These are phyloP conservation scores for Neolamprologus devosi DNA, from an alignment of 2,113 vertebrate species.

Conservation along the genomic window DNA sequence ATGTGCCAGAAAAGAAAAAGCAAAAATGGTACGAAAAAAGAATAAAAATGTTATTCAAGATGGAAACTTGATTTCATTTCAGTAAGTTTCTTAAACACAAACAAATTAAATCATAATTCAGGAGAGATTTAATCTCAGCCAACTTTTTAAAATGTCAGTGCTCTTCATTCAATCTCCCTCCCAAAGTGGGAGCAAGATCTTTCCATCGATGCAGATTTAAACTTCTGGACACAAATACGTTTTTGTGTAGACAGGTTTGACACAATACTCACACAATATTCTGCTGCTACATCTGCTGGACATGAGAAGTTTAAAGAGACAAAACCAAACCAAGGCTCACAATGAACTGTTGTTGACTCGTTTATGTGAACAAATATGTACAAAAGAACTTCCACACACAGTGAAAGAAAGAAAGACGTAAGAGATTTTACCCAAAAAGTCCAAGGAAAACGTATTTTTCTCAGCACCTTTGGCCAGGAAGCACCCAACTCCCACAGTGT, in stretches of 20 bases:
- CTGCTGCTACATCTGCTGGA: neutral
- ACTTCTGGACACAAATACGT: neutral
- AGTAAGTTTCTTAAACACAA: neutral
- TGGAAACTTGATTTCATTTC: neutral
- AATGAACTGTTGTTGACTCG: neutral
- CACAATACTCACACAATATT: neutral
- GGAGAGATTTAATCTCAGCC: neutral
- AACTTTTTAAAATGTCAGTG: neutral
- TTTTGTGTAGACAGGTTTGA: neutral
- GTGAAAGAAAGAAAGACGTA: neutral
- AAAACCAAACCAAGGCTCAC: neutral
- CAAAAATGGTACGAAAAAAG: accelerated
- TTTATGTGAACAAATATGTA: neutral
- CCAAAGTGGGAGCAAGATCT: neutral
- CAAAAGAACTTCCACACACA: neutral
- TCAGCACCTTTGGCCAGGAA: neutral
- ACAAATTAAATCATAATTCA: neutral
- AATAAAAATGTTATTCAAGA: neutral
- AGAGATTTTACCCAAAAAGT: neutral
- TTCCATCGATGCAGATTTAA: neutral
- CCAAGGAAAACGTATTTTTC: neutral
- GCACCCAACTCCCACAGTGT: slow-evolving; percentile 22
- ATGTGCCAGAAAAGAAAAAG: neutral
- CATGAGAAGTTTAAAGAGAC: neutral
- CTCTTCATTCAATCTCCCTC: neutral